These are phyloP conservation scores for Papilio elwesi DNA, from an alignment of 2,888 invertebrate species.

Conservation along the genomic window DNA sequence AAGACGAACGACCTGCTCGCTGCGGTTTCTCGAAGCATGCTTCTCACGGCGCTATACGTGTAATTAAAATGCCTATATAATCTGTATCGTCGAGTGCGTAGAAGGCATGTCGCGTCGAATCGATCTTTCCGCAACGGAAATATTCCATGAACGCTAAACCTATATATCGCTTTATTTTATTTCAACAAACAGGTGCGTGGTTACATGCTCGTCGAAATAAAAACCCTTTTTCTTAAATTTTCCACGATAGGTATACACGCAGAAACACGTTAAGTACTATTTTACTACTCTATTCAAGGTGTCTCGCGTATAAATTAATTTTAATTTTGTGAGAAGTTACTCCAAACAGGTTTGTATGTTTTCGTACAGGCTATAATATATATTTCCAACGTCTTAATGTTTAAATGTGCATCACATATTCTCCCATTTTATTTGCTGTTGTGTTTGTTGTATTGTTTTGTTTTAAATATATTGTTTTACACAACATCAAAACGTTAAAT, in stretches of 20 bases:
- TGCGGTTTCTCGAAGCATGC: slow-evolving; percentile 19
- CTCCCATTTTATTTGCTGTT: too few species aligned
- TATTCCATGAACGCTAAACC: slow-evolving; percentile 25
- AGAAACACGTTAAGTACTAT: not conserved
- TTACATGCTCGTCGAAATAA: not conserved
- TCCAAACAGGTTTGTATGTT: too few species aligned
- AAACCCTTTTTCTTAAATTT: not conserved
- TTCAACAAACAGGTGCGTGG: not conserved
- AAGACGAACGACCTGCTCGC: slow-evolving; percentile 10
- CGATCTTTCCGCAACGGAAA: slow-evolving; percentile 39
- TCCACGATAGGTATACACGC: not conserved
- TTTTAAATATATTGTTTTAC: too few species aligned
- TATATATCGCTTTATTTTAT: not conserved
- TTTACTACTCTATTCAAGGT: too few species aligned
- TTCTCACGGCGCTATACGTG: slow-evolving; percentile 29
- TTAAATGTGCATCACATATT: too few species aligned
- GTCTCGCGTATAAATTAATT: too few species aligned
- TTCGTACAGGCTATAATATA: too few species aligned
- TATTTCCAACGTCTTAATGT: too few species aligned
- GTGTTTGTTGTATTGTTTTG: too few species aligned
- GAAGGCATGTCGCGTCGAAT: slow-evolving; percentile 40
- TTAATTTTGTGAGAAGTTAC: too few species aligned
- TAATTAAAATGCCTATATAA: slow-evolving; percentile 39
- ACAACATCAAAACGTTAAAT: too few species aligned
- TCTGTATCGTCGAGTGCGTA: slow-evolving; percentile 38